Conservation (phyloP, 2,888 invertebrate genomes). For the Eurois occulta region DNA sequence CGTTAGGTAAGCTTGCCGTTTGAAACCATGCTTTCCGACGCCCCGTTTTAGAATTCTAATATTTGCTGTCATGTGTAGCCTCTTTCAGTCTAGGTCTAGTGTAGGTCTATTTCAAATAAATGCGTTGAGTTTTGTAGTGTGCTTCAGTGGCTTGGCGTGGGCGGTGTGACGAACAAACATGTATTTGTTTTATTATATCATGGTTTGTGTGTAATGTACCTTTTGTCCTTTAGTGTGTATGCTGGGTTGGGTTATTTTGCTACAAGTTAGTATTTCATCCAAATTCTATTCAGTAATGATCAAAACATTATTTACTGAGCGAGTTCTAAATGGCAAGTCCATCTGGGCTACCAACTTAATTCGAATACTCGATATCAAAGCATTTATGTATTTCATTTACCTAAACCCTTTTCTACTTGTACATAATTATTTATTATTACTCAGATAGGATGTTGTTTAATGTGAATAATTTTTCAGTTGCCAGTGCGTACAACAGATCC, state of each 20-base stretch:
- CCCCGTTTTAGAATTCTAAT: neutral
- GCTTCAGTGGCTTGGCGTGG: neutral
- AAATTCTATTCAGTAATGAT: neutral
- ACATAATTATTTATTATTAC: too few species aligned
- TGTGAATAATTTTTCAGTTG: too few species aligned
- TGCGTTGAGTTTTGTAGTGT: neutral
- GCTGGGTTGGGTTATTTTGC: constrained; percentile 1
- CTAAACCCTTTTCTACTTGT: neutral
- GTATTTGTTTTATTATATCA: neutral
- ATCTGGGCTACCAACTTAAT: neutral
- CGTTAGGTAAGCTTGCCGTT: neutral
- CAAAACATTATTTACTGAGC: neutral
- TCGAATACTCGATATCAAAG: neutral
- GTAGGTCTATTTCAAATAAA: neutral
- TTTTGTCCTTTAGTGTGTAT: neutral
- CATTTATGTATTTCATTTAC: neutral
- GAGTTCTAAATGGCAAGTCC: neutral
- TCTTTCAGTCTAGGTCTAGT: neutral
- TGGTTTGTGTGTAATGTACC: constrained; percentile 6
- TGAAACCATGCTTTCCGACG: neutral
- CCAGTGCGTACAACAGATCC: too few species aligned
- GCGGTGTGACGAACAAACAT: neutral
- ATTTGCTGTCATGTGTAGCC: neutral
- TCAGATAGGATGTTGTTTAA: too few species aligned
- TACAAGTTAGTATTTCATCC: constrained; percentile 13